Base-by-base conservation (phyloP, 1,140 invertebrate species). In the Macrosteles quadrilineatus region DNA sequence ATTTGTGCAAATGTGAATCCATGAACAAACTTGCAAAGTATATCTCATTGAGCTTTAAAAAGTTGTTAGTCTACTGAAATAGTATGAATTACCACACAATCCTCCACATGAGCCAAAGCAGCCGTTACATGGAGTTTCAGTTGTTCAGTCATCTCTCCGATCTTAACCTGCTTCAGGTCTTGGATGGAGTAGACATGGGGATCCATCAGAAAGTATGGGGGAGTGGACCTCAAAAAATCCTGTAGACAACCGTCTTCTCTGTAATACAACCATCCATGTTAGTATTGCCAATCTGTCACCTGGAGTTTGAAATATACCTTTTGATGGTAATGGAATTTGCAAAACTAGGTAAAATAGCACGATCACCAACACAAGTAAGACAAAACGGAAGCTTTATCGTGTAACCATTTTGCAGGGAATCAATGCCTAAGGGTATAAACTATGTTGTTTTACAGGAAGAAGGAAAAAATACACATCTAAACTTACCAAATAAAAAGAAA, bases 11-110 rank as follows among this genome's bases (percentile, higher is more conserved):
- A n/a, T n/a, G n/a, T n/a, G n/a, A n/a, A n/a, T n/a, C n/a, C n/a
- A n/a, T n/a, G n/a, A n/a, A n/a, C n/a, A n/a, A n/a, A n/a, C n/a
- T n/a, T n/a, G n/a, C n/a, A n/a, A n/a, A n/a, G n/a, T n/a, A n/a
- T n/a, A n/a, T n/a, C n/a, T n/a, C n/a, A n/a, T n/a, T n/a, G n/a
- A n/a, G n/a, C n/a, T n/a, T n/a, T n/a, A n/a, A n/a, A n/a, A n/a
- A n/a, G n/a, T n/a, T n/a, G n/a, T 9, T 57, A 19, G 11, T 32
- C 2, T 31, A 47, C 40, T 63, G 82, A n/a, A n/a, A n/a, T n/a
- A n/a, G n/a, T n/a, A n/a, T n/a, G n/a, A n/a, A n/a, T n/a, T n/a
- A 93, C 91, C 81, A 87, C 82, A 79, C 92, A 94, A 55, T 87
- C 82, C 23, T 80, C 79, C 9, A 91, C 84, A 78, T 94, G 92